Base-by-base conservation (phyloP, 2,888 invertebrate genomes). In the Cephus pygmeus region DNA sequence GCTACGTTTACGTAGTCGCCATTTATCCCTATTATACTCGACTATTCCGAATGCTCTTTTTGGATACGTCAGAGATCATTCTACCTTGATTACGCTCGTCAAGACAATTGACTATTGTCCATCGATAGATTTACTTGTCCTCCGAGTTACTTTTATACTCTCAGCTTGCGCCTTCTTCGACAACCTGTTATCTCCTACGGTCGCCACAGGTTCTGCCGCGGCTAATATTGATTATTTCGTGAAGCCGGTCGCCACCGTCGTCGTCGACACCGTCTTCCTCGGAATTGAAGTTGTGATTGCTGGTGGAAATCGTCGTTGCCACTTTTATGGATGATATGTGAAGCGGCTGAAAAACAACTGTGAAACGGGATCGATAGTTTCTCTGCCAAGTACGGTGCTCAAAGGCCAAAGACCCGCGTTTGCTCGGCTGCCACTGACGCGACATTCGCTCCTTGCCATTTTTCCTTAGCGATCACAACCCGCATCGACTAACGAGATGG, bases 181-280 rank as follows among this genome's bases (percentile, higher is more conserved):
- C 87, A 87, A 87, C 88, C 87, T 88, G 88, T 86, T 88, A 87
- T 87, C 84, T 85, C 69, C 78, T 79, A 82, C 82, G 80, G 75
- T 79, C 75, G 79, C 82, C 34, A 74, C 34, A 34, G 30, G 74
- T 74, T 74, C 34, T 36, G 34, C n/a, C 81, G 83, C 82, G 79
- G 79, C 79, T 78, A 82, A 84, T 86, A 86, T 86, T 86, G 84
- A 86, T 86, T 83, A 83, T 83, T 82, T 83, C 80, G 76, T 75
- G 77, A 78, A 83, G 79, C 77, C 75, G 34, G 34, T 9, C 56
- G 15, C 75, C 33, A 30, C 15, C 69, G 23, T 69, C 69, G 69
- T 35, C 69, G 34, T 69, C 30, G n/a, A n/a, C 75, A 30, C 15
- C 12, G 34, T 34, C 74, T 15, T 34, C 30, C 30, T 74, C 34